Evolutionary conservation across 1,140 invertebrate species (phyloP).

Genomic region (Samia ricini): DNA sequence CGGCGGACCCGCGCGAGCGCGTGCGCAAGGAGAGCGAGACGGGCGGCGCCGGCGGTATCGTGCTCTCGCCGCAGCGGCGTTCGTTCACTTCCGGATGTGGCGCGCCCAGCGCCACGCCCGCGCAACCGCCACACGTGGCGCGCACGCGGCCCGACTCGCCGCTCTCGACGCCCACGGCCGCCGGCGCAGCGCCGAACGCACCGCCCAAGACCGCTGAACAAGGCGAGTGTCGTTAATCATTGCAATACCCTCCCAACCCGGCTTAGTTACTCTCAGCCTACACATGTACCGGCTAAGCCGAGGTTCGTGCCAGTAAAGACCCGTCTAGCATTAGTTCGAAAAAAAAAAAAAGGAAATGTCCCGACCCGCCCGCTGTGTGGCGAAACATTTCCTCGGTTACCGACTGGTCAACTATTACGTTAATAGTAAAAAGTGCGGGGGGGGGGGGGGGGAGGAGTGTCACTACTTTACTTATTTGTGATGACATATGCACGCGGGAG

Average conservation of each 20-base stretch:
- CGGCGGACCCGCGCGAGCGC: conserved; percentile 87
- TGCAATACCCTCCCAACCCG: neutral
- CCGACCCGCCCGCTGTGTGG: too few species aligned
- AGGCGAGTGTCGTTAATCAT: conserved; percentile 39
- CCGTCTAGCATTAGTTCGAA: too few species aligned
- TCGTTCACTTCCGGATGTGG: conserved; percentile 90
- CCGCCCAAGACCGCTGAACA: conserved; percentile 48
- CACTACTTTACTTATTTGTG: too few species aligned
- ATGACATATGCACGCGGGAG: too few species aligned
- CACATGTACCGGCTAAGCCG: too few species aligned
- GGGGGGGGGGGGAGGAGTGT: too few species aligned
- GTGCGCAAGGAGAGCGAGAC: conserved; percentile 88
- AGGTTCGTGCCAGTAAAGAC: too few species aligned
- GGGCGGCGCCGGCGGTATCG: conserved; percentile 79
- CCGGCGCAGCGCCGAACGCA: conserved; percentile 44
- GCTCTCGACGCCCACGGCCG: conserved; percentile 69
- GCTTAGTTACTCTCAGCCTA: neutral
- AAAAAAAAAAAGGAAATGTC: too few species aligned
- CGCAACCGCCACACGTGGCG: conserved; percentile 68
- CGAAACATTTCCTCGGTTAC: too few species aligned
- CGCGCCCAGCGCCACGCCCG: conserved; percentile 73
- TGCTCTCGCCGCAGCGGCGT: conserved; percentile 87
- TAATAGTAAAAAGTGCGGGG: too few species aligned
- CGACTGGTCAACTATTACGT: too few species aligned
- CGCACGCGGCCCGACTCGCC: conserved; percentile 75